Evolutionary conservation across 2,888 invertebrate genomes (phyloP).

Genomic region (Pandemis corylana): DNA sequence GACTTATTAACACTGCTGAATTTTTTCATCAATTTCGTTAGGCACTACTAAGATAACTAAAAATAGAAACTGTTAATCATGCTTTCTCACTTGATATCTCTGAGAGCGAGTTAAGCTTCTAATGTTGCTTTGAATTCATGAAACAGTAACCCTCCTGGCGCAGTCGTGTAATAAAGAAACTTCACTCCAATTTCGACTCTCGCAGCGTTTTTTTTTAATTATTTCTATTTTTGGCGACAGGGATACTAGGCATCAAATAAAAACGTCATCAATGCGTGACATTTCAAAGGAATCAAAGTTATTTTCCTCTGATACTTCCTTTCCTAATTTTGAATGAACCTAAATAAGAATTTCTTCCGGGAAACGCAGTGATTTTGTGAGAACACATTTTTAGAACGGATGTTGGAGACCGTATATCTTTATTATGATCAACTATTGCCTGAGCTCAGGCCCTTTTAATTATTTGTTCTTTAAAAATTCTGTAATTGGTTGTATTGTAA

Average conservation of each 20-base stretch:
- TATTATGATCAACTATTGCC: not conserved
- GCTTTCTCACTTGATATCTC: no score
- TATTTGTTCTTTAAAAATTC: no score
- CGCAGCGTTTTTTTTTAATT: conserved; percentile 14
- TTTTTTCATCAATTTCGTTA: not conserved
- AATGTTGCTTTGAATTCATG: no score
- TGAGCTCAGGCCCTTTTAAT: no score
- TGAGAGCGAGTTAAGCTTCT: no score
- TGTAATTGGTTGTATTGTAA: no score
- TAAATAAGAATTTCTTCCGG: not conserved
- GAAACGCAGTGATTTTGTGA: not conserved
- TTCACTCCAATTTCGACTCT: not conserved
- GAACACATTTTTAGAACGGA: not conserved
- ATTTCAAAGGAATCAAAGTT: not conserved
- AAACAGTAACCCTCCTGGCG: no score
- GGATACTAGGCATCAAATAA: not conserved
- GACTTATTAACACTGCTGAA: conserved; percentile 49
- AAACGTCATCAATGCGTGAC: not conserved
- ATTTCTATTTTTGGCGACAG: conserved; percentile 13
- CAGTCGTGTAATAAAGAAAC: no score
- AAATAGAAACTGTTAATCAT: not conserved
- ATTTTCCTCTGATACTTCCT: not conserved
- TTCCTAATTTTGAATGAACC: not conserved
- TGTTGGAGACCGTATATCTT: not conserved
- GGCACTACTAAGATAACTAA: not conserved